phyloP scores from a whole-genome alignment of 2,113 vertebrate genomes.

The Perca fluviatilis region DNA sequence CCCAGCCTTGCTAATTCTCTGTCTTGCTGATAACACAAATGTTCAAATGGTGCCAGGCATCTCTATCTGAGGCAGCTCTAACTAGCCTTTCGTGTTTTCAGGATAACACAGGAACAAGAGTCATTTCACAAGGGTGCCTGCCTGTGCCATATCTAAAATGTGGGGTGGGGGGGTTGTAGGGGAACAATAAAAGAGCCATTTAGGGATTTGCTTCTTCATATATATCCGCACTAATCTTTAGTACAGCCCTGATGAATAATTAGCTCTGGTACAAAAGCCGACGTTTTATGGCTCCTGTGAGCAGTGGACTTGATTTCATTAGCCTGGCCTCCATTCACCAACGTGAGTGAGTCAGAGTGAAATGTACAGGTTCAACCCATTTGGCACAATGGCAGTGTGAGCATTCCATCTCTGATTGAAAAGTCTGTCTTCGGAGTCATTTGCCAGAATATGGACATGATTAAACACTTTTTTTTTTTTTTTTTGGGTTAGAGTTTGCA shows the following conservation, averaged over 20 bases:
- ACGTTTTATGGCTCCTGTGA: conserved; percentile 71
- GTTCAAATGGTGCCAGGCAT: conserved; percentile 66
- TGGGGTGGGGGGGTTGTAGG: conserved; percentile 54
- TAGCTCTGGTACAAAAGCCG: conserved; percentile 78
- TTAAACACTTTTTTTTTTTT: conserved; percentile 23
- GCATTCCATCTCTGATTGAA: conserved; percentile 25
- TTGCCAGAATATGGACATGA: not conserved
- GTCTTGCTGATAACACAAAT: conserved; percentile 74
- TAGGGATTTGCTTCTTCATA: conserved; percentile 82
- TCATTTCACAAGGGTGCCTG: conserved; percentile 76
- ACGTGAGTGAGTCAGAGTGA: conserved; percentile 51
- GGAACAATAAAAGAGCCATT: conserved; percentile 80
- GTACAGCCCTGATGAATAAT: conserved; percentile 79
- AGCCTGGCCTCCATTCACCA: conserved; percentile 64
- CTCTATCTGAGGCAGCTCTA: conserved; percentile 76
- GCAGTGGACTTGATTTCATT: conserved; percentile 77
- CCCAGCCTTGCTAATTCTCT: conserved; percentile 67
- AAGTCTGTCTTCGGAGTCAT: conserved; percentile 18
- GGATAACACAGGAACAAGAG: conserved; percentile 79
- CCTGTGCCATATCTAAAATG: conserved; percentile 77
- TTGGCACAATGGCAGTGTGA: conserved; percentile 40
- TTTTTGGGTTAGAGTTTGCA: not conserved
- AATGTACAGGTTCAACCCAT: conserved; percentile 49
- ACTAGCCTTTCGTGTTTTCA: conserved; percentile 75
- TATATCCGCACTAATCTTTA: conserved; percentile 80